Percentiles rank a stretch among this genome's conserved stretches.
phyloP scores from a whole-genome alignment of 2,888 invertebrate species.

The Diachrysia chrysitis region DNA sequence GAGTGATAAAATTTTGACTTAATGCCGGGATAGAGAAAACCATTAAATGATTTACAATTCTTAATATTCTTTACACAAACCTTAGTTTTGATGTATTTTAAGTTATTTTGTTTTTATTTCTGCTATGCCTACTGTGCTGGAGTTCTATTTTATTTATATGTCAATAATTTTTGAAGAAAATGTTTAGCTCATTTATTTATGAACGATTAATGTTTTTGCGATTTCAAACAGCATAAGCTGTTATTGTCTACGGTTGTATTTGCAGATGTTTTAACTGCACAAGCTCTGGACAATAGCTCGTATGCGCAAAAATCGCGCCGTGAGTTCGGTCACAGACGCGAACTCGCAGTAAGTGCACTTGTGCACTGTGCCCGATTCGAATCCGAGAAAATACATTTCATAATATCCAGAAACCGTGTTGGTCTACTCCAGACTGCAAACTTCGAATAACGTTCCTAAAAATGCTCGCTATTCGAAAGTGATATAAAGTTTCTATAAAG shows the following conservation, averaged over 20 bases:
- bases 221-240: conserved; percentile 3
- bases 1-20: neutral
- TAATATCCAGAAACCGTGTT: conserved; percentile 11
- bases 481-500: conserved; percentile 11
- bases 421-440: conserved; percentile 17
- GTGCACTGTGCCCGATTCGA: conserved; percentile 48
- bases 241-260: neutral
- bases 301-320: conserved; percentile 1
- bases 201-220: neutral
- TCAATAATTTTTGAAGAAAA: neutral
- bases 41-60: neutral
- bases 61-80: neutral
- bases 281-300: neutral
- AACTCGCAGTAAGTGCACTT: conserved; percentile 45
- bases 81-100: neutral
- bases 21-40: neutral
- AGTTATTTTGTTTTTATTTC: neutral
- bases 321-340: conserved; percentile 34
- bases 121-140: neutral
- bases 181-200: neutral
- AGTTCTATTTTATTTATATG: neutral
- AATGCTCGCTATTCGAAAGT: conserved; percentile 1
- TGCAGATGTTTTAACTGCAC: neutral
- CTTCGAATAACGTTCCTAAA: conserved; percentile 3
- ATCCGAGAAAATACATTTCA: conserved; percentile 45